Conservation (phyloP, 1,140 invertebrate species). For the Drosophila sp. region DNA sequence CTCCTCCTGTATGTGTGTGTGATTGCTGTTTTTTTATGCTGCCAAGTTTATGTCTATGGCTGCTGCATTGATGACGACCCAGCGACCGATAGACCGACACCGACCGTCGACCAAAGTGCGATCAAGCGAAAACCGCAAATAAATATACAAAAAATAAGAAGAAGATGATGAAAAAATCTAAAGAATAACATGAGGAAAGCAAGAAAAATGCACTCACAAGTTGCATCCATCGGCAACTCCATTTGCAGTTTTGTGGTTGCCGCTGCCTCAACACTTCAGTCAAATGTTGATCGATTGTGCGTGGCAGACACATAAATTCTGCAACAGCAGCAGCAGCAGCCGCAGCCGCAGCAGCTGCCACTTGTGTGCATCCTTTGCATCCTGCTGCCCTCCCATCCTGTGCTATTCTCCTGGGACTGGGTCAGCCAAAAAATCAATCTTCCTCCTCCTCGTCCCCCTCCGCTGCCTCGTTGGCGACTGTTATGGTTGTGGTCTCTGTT, state of each 20-base stretch:
- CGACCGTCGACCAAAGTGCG: conserved; percentile 42
- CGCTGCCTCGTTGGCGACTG: neutral
- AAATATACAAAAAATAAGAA: conserved; percentile 44
- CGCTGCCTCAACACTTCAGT: conserved; percentile 33
- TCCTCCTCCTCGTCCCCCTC: neutral
- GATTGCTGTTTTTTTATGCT: conserved; percentile 34
- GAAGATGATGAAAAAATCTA: neutral
- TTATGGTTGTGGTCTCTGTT: conserved; percentile 4
- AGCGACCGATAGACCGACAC: conserved; percentile 76
- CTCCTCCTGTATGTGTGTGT: conserved; percentile 23
- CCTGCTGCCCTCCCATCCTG: conserved; percentile 4
- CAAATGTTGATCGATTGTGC: conserved; percentile 52
- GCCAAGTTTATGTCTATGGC: conserved; percentile 54
- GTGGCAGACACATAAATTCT: conserved; percentile 47
- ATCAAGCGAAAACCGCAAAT: conserved; percentile 71
- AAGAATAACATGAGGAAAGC: conserved; percentile 20
- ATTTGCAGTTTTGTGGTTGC: conserved; percentile 52
- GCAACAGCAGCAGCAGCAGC: conserved; percentile 10
- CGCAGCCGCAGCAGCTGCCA: conserved; percentile 10
- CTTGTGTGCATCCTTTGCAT: neutral
- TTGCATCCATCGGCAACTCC: conserved; percentile 41
- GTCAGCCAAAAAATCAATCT: conserved; percentile 47
- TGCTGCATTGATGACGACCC: conserved; percentile 79
- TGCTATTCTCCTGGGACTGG: conserved; percentile 23
- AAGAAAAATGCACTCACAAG: conserved; percentile 30